These are phyloP conservation scores for Drosophila tanythrix DNA, from an alignment of 2,888 invertebrate genomes.

Conservation along the genomic window DNA sequence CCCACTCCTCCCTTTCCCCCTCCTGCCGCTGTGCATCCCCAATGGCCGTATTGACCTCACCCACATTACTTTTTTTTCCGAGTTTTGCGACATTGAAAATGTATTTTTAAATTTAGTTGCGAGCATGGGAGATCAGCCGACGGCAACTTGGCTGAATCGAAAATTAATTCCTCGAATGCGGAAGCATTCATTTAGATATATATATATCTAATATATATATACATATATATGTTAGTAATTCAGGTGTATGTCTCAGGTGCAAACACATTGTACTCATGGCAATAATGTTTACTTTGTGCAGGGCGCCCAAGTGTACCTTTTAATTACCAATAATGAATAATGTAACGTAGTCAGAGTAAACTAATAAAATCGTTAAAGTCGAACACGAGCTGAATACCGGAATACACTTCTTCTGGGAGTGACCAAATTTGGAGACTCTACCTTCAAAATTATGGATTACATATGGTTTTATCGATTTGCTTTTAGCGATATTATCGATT, in stretches of 20 bases:
- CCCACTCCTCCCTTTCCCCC: not conserved
- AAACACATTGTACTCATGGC: not conserved
- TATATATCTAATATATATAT: not conserved
- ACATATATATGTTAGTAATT: not conserved
- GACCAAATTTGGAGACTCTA: not conserved
- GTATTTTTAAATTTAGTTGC: slow-evolving; percentile 43
- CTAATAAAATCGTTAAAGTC: not conserved
- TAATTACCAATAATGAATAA: not conserved
- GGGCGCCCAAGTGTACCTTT: not conserved
- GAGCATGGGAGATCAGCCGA: slow-evolving; percentile 15
- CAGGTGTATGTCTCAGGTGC: slow-evolving; percentile 1
- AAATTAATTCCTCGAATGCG: slow-evolving; percentile 51
- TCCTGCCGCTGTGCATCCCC: slow-evolving; percentile 5
- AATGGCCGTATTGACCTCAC: slow-evolving; percentile 67
- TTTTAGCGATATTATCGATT: not conserved
- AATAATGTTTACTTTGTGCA: not conserved
- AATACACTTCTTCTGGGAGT: not conserved
- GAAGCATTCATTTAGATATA: slow-evolving; percentile 39
- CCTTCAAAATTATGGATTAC: not conserved
- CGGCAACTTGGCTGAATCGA: slow-evolving; percentile 19
- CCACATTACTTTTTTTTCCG: slow-evolving; percentile 61
- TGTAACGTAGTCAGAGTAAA: not conserved
- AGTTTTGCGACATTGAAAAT: slow-evolving; percentile 63
- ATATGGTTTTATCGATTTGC: not conserved
- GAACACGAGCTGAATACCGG: not conserved